phyloP scores from a whole-genome alignment of 2,888 invertebrate genomes.

The Xestia rhomboidea region DNA sequence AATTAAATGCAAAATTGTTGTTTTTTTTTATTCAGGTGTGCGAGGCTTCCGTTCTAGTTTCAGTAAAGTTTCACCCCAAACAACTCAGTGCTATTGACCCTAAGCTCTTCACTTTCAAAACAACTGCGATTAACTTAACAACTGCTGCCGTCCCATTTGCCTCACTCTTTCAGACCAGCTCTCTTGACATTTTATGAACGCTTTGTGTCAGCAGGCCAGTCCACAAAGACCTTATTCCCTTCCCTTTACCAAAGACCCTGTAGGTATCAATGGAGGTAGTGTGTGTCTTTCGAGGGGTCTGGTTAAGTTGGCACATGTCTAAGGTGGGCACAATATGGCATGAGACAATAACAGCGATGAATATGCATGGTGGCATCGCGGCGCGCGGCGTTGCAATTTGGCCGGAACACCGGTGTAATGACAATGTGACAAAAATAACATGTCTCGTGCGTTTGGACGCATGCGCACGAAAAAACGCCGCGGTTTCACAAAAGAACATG shows the following conservation, averaged over 20 bases:
- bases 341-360: constrained; percentile 87
- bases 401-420: constrained; percentile 86
- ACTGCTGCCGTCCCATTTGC: constrained; percentile 71
- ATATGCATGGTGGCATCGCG: constrained; percentile 88
- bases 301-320: constrained; percentile 69
- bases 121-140: constrained; percentile 70
- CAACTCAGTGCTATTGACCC: constrained; percentile 37
- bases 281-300: constrained; percentile 65
- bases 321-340: constrained; percentile 81
- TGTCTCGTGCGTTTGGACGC: constrained; percentile 64
- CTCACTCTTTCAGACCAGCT: constrained; percentile 77
- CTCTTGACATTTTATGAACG: constrained; percentile 84
- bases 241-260: constrained; percentile 6
- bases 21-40: not conserved
- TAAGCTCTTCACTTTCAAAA: constrained; percentile 42
- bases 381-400: constrained; percentile 86
- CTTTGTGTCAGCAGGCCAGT: constrained; percentile 76
- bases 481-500: not conserved
- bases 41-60: not conserved
- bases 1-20: not conserved
- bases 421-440: constrained; percentile 89
- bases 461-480: constrained; percentile 32
- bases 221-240: constrained; percentile 63
- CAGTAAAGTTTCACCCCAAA: not conserved
- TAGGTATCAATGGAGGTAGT: constrained; percentile 7